A percentile compares a stretch with the other conserved stretches of the same genome.
phyloP scores from a whole-genome alignment of 2,797 vertebrate genomes.

The Lophotriccus pileatus region DNA sequence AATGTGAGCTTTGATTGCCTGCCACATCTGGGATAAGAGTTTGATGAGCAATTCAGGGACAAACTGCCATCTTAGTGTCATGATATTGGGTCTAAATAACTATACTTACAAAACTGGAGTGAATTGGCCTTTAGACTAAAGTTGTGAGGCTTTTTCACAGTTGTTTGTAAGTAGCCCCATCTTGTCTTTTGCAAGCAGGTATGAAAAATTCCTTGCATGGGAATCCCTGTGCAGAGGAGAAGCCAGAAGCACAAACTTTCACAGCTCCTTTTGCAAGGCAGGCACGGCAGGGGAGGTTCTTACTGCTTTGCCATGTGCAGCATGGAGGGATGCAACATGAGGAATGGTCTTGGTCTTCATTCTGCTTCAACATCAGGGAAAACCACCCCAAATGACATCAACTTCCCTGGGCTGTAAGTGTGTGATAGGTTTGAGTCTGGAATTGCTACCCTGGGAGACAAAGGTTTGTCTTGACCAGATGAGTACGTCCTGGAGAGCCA shows the following conservation, averaged over 20 bases:
- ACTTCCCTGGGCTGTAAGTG: not conserved
- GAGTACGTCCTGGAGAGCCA: not conserved
- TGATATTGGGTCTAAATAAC: not conserved
- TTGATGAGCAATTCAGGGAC: not conserved
- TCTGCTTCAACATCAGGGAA: not conserved
- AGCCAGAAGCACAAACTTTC: not conserved
- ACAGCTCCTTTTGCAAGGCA: not conserved
- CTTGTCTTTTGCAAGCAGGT: not conserved
- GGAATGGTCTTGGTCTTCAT: not conserved
- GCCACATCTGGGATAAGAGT: not conserved
- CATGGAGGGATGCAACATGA: accelerated
- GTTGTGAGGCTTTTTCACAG: accelerated
- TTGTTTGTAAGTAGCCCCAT: not conserved
- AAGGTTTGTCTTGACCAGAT: not conserved
- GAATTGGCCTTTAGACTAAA: not conserved
- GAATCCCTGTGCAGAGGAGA: not conserved
- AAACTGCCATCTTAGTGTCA: not conserved
- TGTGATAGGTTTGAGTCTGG: not conserved
- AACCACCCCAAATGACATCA: not conserved
- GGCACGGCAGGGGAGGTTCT: accelerated
- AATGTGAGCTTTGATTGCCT: not conserved
- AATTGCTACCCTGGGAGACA: not conserved
- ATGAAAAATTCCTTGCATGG: not conserved
- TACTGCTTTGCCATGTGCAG: not conserved
- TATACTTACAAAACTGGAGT: not conserved